Percentiles rank a stretch among this genome's conserved stretches.
These are phyloP conservation scores for Subacronicta megacephala DNA, from an alignment of 2,888 invertebrate genomes.

Conservation along the genomic window DNA sequence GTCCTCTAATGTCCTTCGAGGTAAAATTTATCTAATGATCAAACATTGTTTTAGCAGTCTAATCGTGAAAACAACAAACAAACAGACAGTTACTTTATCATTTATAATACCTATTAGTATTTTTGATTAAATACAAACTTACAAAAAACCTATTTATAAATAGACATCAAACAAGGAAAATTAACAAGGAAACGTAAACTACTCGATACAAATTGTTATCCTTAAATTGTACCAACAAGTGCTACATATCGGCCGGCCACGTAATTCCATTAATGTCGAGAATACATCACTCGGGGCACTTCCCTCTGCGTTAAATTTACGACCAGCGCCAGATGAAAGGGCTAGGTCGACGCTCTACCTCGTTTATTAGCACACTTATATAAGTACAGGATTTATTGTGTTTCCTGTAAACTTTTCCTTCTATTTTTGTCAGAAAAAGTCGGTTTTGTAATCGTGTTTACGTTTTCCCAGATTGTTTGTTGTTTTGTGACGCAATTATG, in stretches of 20 bases:
- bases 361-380: constrained; percentile 77
- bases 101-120: too few species aligned
- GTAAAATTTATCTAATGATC: too few species aligned
- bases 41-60: too few species aligned
- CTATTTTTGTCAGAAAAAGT: constrained; percentile 50
- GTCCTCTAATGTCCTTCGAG: too few species aligned
- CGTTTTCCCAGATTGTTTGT: constrained; percentile 12
- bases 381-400: constrained; percentile 70
- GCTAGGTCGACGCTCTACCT: constrained; percentile 72
- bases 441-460: constrained; percentile 17
- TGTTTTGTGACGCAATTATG: not conserved
- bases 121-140: too few species aligned
- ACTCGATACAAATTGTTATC: constrained; percentile 69
- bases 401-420: constrained; percentile 58
- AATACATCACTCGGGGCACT: constrained; percentile 76
- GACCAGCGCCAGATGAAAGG: constrained; percentile 76
- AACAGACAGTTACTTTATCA: too few species aligned
- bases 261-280: constrained; percentile 82
- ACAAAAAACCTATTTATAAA: too few species aligned
- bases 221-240: constrained; percentile 66
- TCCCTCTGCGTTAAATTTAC: constrained; percentile 72
- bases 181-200: constrained; percentile 38
- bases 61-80: too few species aligned
- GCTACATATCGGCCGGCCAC: constrained; percentile 71
- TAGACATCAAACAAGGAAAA: constrained; percentile 26